Conservation (phyloP, 1,140 invertebrate genomes). For the Macrostomum lignano region DNA sequence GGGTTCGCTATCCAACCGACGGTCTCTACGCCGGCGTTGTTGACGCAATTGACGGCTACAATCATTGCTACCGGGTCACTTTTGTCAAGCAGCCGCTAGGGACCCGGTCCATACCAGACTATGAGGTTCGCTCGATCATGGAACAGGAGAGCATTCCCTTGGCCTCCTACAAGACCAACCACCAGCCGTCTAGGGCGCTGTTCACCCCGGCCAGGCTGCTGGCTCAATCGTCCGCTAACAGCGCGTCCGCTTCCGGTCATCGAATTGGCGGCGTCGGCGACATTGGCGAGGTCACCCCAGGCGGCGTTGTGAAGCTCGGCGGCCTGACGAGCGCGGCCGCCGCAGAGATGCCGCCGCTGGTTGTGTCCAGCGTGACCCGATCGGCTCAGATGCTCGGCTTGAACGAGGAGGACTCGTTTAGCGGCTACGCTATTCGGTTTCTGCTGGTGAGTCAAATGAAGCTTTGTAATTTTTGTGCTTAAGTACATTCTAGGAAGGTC, state of each 20-base stretch:
- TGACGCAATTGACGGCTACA: slow-evolving; percentile 80
- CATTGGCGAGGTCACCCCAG: slow-evolving; percentile 1
- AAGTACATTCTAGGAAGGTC: no score
- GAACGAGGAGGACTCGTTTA: no score
- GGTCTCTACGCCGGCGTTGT: slow-evolving; percentile 79
- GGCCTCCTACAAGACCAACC: slow-evolving; percentile 50
- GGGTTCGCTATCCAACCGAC: slow-evolving; percentile 67
- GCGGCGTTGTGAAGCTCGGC: neutral
- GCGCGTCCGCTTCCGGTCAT: no score
- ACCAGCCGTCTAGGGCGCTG: slow-evolving; percentile 33
- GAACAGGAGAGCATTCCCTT: slow-evolving; percentile 60
- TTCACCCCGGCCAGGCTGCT: slow-evolving; percentile 7
- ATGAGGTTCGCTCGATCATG: slow-evolving; percentile 74
- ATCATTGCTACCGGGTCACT: slow-evolving; percentile 81
- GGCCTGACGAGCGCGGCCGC: no score
- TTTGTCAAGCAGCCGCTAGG: slow-evolving; percentile 73
- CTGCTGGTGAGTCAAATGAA: neutral
- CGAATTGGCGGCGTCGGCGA: no score
- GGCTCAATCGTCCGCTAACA: slow-evolving; percentile 6
- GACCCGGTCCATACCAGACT: slow-evolving; percentile 79
- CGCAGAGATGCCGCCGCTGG: no score
- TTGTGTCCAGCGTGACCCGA: no score
- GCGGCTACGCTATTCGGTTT: no score
- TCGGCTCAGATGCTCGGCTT: no score
- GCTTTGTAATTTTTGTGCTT: neutral